Evolutionary conservation across 2,888 invertebrate species (phyloP).

Genomic region (Ctenicera cuprea): DNA sequence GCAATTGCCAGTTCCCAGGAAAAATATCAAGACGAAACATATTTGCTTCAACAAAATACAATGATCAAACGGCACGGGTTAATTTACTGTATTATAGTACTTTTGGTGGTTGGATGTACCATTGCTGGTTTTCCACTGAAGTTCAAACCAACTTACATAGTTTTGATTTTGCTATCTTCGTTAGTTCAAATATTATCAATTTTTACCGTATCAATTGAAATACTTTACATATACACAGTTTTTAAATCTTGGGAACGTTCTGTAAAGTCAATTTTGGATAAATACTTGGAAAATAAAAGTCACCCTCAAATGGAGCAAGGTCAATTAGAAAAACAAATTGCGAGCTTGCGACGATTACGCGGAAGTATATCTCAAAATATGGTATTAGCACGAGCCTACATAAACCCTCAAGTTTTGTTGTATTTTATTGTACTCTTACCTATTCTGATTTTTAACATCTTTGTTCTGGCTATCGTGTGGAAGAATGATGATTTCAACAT

Average conservation of each 20-base stretch:
- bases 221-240: background rate
- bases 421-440: too few relatives aligned
- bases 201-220: background rate
- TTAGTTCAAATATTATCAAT: background rate
- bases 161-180: background rate
- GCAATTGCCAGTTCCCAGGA: too few relatives aligned
- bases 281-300: background rate
- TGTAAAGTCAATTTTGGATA: background rate
- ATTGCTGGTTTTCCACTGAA: background rate
- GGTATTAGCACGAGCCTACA: background rate
- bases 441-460: too few relatives aligned
- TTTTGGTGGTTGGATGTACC: too few relatives aligned
- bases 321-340: background rate
- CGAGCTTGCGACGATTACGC: background rate
- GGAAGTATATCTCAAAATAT: background rate
- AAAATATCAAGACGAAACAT: too few relatives aligned
- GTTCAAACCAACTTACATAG: background rate
- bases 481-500: too few relatives aligned
- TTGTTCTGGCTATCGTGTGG: too few relatives aligned
- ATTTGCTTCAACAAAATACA: too few relatives aligned
- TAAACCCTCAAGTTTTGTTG: too few relatives aligned
- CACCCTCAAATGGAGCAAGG: too few relatives aligned
- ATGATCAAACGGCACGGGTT: too few relatives aligned
- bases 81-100: too few relatives aligned
- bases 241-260: background rate